Evolutionary conservation across 2,113 vertebrate genomes (phyloP), one percentile per base, ranked within the genome.

Genomic region (Calcarius ornatus): DNA sequence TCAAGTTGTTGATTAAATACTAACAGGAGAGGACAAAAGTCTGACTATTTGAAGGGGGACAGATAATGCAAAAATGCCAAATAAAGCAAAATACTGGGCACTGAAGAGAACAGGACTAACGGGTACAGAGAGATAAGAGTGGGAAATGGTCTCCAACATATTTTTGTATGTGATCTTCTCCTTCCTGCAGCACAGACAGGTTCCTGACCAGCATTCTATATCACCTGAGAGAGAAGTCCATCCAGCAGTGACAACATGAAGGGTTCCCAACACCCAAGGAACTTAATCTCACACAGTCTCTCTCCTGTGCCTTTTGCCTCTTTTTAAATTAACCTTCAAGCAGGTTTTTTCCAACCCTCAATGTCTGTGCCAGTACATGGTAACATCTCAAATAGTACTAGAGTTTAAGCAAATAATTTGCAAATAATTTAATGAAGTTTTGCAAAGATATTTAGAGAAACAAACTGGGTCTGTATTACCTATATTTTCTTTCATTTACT

Each of bases 241-340:
- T 10, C n/a, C 21, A 24, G 9, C 24, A 75, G 12, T 60, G 24
- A 68, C 20, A 40, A 53, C 0, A 0, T 27, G n/a, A 60, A 60
- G 38, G 5, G 6, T 19, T 75, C 24, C 20, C n/a, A 35, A 5
- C 11, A 38, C 30, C 13, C 38, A 27, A 40, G 21, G 11, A 4
- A 1, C 24, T 9, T 15, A 40, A 68, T 27, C 8, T 40, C 22
- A 22, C 18, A 18, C 5, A 45, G 4, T 22, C 11, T 53, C 7
- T n/a, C 45, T 65, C n/a, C 20, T 40, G 20, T 40, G n/a, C 11
- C 5, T 47, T 68, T 69, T 64, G 5, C 9, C n/a, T 42, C 12
- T 35, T 75, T 69, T n/a, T 1, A 63, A 65, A 35, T 69, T 69
- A 12, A 40, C 30, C 30, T 48, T 64, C 33, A 73, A 51, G 23